Evolutionary conservation across 2,113 vertebrate genomes (phyloP), one percentile per base, ranked within the genome.

Genomic region (Turnix velox): DNA sequence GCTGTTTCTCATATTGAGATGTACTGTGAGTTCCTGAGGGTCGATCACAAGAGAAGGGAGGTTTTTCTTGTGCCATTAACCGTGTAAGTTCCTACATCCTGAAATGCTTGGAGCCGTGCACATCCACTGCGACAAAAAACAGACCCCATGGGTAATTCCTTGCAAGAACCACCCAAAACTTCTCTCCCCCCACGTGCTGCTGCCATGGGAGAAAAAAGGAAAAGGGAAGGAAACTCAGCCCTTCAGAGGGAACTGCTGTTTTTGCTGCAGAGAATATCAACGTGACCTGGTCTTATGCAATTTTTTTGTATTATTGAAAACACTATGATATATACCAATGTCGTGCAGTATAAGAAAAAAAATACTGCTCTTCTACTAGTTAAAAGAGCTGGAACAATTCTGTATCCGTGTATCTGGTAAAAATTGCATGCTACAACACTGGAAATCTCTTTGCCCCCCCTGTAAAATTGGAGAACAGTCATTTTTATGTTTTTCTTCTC

Each of bases 1-100:
- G 96, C 94, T 97, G 97, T 98, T 98, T 98, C 98, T 98, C 98
- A 98, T 97, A 98, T 98, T 98, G 97, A 98, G 98, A 98, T 96
- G 94, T 95, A 96, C 96, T 97, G 95, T 96, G 96, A 95, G 95
- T 91, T 94, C 78, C 88, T 63, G 89, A 96, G 93, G 87, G 96
- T 86, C 68, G 63, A 95, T 95, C 96, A 93, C 96, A 97, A 96
- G 97, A 96, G 97, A 97, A 97, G 94, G 95, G 96, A 95, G 95
- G 75, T 93, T 96, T 92, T 96, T 92, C 97, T 96, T 95, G 97
- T 98, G 97, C 97, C 97, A 97, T 97, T 95, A 93, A 95, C 84
- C 22, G 11, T 69, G 90, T 92, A 40, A 86, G 94, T 95, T 90
- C 18, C 71, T 95, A 82, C 86, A 76, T 95, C 81, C 17, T 23